Percentiles rank a stretch among this genome's conserved stretches.
Evolutionary conservation across 37 sponge, comb jelly and placozoan genomes (phyloP).

Genomic region (Geodia barretti): DNA sequence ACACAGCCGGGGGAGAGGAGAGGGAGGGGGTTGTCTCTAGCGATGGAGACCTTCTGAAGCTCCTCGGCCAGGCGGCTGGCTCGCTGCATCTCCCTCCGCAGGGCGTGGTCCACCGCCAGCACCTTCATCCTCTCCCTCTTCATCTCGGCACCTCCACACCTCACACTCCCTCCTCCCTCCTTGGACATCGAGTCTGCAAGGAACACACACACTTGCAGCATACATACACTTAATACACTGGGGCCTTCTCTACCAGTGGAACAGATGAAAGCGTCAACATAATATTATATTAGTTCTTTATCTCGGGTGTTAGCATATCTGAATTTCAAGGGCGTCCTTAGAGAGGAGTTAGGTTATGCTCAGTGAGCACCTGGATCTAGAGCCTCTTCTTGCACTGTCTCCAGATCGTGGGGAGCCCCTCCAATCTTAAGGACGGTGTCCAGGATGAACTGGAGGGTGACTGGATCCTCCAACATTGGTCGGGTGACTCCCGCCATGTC

Average conservation of each 20-base stretch:
- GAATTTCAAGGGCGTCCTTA: too few relatives aligned
- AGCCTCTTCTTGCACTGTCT: constrained; percentile 1
- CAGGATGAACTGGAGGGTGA: constrained; percentile 56
- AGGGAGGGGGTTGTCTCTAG: neutral
- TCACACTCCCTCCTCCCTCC: too few relatives aligned
- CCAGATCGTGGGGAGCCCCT: constrained; percentile 40
- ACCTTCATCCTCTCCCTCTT: constrained; percentile 34
- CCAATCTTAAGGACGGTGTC: constrained; percentile 50
- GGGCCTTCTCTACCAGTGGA: neutral
- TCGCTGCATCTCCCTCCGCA: constrained; percentile 26
- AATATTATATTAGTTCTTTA: too few relatives aligned
- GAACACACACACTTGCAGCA: too few relatives aligned
- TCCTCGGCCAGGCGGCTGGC: constrained; percentile 42
- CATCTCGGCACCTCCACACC: neutral
- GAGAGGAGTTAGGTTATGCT: too few relatives aligned
- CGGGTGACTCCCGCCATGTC: constrained; percentile 58
- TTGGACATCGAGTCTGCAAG: too few relatives aligned
- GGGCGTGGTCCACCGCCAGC: constrained; percentile 35
- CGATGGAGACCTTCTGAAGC: constrained; percentile 23
- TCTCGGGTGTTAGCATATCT: too few relatives aligned
- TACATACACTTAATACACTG: neutral
- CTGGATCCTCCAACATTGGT: constrained; percentile 34
- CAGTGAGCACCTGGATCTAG: neutral
- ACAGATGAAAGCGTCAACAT: too few relatives aligned
- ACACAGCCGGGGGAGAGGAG: neutral